Evolutionary conservation across 2,888 invertebrate genomes (phyloP), one percentile per base, ranked within the genome.

Genomic region (Drosophila pseudotalamancana): DNA sequence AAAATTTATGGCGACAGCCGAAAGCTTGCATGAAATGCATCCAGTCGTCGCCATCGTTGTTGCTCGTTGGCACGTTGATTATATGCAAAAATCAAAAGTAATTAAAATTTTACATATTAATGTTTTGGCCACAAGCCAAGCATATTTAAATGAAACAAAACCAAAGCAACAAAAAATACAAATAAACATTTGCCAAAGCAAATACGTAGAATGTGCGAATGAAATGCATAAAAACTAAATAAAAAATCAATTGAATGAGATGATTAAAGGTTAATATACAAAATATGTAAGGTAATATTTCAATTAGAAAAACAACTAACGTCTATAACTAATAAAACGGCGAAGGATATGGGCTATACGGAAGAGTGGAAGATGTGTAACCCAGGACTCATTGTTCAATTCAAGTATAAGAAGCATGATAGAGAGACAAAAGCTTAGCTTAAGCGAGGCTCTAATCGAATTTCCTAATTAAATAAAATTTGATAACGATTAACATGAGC

Each of bases 81-180:
- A 87, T 79, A 81, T 79, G 87, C 84, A 86, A 84, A 88, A 87
- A 87, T 87, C 86, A 87, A 87, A 87, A 82, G 85, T 87, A 87
- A 87, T 87, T 85, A 87, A 81, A 85, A 87, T 88, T 88, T 72
- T 73, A 77, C 77, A 88, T 85, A 79, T 85, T 79, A 79, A 87
- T 88, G 77, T 83, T 83, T 80, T 87, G 86, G 86, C 65, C 32
- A 46, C 27, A n/a, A 8, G 71, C 80, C 77, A 85, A 69, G 43
- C n/a, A 21, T 23, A 69, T 67, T 53, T 59, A 63, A 77, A 83
- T 77, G 71, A 72, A 6, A 42, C 6, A 63, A 34, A 40, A 25
- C 14, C 19, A n/a, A 42, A 27, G 12, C 14, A 21, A n/a, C 42
- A 55, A 25, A 43, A 48, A 35, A 45, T 57, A 46, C 11, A 11